A percentile compares a stretch with the other conserved stretches of the same genome.
Evolutionary conservation across 2,888 invertebrate genomes (phyloP).

Genomic region (Aricia artaxerxes): DNA sequence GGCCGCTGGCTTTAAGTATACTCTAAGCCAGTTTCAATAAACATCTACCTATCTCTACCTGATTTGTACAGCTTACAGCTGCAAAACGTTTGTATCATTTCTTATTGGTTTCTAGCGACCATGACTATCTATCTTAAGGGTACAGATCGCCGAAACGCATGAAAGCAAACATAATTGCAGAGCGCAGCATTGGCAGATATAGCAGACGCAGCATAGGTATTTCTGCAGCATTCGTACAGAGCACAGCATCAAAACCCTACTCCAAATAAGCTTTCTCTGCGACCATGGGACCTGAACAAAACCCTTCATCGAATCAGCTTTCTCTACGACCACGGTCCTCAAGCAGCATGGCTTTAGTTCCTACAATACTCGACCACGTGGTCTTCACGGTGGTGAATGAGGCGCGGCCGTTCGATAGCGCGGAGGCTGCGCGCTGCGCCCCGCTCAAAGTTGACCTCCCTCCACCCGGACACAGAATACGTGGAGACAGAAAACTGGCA

Average conservation of each 20-base stretch:
- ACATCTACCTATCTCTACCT: no score
- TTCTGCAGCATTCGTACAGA: no score
- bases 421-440: constrained; percentile 55
- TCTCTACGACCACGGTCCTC: background rate
- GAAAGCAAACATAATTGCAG: no score
- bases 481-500: background rate
- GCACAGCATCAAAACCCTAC: background rate
- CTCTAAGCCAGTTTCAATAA: no score
- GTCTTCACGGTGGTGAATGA: constrained; percentile 47
- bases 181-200: no score
- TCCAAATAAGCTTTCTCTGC: background rate
- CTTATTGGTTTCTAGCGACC: no score
- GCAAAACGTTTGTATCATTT: no score
- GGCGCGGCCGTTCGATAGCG: constrained; percentile 54
- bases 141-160: no score
- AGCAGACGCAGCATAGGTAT: no score
- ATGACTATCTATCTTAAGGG: no score
- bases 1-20: no score
- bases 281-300: background rate
- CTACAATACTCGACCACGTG: constrained; percentile 43
- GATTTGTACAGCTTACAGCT: no score
- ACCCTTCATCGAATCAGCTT: background rate
- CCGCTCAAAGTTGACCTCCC: constrained; percentile 38
- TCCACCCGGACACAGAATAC: constrained; percentile 27
- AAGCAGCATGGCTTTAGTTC: background rate